Percentiles rank a stretch among this genome's conserved stretches.
These are phyloP conservation scores for Lypha dubia DNA, from an alignment of 2,888 invertebrate genomes.

Conservation along the genomic window DNA sequence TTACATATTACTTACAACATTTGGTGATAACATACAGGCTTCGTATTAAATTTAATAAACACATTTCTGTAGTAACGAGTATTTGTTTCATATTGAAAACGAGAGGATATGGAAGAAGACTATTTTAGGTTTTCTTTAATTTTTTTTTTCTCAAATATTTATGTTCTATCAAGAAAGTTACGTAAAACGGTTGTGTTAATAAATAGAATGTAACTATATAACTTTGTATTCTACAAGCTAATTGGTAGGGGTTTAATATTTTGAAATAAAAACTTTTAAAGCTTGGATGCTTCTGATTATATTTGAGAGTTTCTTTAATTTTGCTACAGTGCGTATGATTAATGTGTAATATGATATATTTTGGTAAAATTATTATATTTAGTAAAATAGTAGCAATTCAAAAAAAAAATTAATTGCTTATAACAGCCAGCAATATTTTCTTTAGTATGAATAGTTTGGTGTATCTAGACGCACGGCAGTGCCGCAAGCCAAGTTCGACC, in stretches of 20 bases:
- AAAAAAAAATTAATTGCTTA: background rate
- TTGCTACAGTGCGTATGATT: conserved; percentile 35
- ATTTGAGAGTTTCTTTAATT: background rate
- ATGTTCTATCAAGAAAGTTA: no score
- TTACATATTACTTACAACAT: conserved; percentile 21
- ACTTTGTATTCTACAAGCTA: no score
- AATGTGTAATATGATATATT: conserved; percentile 26
- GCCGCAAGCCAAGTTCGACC: no score
- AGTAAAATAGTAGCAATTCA: background rate
- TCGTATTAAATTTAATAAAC: background rate
- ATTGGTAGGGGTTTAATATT: no score
- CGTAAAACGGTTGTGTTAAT: no score
- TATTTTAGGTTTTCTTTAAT: background rate
- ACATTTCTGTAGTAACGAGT: background rate
- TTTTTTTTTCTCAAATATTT: no score
- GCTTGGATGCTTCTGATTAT: no score
- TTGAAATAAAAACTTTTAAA: no score
- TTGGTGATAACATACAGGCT: conserved; percentile 10
- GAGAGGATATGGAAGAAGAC: background rate
- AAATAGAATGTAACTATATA: no score
- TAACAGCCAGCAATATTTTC: background rate
- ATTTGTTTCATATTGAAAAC: background rate
- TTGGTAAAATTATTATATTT: background rate
- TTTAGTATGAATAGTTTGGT: background rate
- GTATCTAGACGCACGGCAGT: no score